Conservation (phyloP, 2,797 vertebrate species). For the Protosalanx chinensis region DNA sequence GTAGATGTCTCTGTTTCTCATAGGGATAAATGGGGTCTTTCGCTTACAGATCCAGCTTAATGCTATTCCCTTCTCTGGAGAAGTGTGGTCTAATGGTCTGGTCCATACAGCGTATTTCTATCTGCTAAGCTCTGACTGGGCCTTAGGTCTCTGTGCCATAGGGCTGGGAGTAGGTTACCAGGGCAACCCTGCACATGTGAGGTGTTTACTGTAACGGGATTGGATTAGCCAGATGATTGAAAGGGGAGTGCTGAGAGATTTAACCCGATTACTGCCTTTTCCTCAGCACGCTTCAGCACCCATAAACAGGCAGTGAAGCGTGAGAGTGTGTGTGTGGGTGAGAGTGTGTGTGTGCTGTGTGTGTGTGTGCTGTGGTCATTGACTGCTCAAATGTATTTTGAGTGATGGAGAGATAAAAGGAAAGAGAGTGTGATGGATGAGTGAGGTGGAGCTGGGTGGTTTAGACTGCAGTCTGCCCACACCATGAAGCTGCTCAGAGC, state of each 20-base stretch:
- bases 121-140: conserved; percentile 7
- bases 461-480: background rate
- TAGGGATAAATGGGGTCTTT: background rate
- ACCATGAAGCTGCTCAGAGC: background rate
- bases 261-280: conserved; percentile 59
- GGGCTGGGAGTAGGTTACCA: conserved; percentile 49
- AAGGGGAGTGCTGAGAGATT: conserved; percentile 56
- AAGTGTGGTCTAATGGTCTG: background rate
- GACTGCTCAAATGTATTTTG: conserved; percentile 44
- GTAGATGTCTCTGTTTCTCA: background rate
- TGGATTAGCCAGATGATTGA: conserved; percentile 60
- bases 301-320: conserved; percentile 10
- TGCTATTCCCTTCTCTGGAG: background rate
- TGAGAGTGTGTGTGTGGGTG: conserved; percentile 17
- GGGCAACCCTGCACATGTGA: conserved; percentile 55
- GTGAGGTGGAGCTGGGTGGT: conserved; percentile 1
- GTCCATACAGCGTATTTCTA: background rate
- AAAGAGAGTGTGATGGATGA: conserved; percentile 43
- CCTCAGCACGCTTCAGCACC: conserved; percentile 12
- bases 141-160: background rate
- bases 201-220: conserved; percentile 52
- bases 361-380: conserved; percentile 15
- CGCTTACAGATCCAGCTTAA: background rate
- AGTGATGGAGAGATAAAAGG: conserved; percentile 35
- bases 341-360: no score